Base-by-base conservation (phyloP, 2,113 vertebrate genomes). In the Silurus glanis region DNA sequence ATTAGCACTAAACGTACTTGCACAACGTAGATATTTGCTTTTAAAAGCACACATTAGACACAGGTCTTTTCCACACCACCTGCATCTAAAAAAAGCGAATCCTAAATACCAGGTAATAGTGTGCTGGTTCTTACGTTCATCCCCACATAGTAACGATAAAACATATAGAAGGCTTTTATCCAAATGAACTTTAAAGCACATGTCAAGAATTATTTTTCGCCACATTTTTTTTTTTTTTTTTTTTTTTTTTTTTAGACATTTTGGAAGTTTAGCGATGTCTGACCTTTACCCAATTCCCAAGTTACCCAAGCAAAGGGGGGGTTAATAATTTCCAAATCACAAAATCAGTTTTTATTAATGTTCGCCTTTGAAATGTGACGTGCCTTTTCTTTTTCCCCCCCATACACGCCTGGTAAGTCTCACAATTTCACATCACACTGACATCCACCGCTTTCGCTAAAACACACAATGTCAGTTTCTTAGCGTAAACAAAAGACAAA, bases 311-410 rank as follows among this genome's bases (percentile, higher is more conserved):
- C 89, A 93, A 93, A 92, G 91, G 90, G 90, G 89, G 87, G 87
- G 92, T 56, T 93, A 93, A 92, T 94, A 92, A 93, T 93, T 92
- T 94, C 92, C 91, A 91, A 93, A 94, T 92, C 90, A 88, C 90
- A 91, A 92, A 92, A 93, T 91, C 91, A 91, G 92, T 94, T 91
- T 91, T 90, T 91, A 93, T 72, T 92, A 92, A 94, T 93, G 91
- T 91, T 89, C 90, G 88, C 85, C 84, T 91, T 81, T 81, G 23
- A 14, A 93, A 91, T 88, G 90, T 92, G 92, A 91, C 90, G 75
- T 89, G 88, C 90, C 53, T 51, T 25, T 89, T 67, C 51, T 83
- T 62, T 56, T 14, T 88, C 69, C 82, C 62, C 37, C 56, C 82
- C 62, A 86, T 86, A 89, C 83, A 91, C 86, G 82, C 85, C 64